Evolutionary conservation across 2,797 vertebrate species (phyloP), one percentile per base, ranked within the genome.

Genomic region (Cheirogaleus major): DNA sequence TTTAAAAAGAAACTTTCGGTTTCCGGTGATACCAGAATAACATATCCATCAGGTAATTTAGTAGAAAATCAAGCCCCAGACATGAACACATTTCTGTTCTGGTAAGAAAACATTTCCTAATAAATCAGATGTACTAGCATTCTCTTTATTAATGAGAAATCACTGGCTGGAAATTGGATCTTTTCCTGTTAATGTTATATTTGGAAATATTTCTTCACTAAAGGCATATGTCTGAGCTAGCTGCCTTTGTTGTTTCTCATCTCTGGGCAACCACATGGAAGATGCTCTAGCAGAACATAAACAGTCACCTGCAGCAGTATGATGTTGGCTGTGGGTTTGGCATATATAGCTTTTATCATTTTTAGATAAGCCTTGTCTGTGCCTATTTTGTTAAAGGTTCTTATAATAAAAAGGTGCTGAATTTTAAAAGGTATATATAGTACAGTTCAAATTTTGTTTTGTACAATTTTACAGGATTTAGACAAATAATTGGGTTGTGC

Each of bases 81-180:
- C 91, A 81, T 0, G 41, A 52, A 65, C 83, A 72, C 90, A 97
- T 95, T 96, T 93, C 72, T 95, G 7, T 87, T 97, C 88, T 65
- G 69, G 75, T 87, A 86, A 97, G 92, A 72, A 98, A 93, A 88
- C 59, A 97, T 98, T 96, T 97, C 82, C 78, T 95, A 91, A 92
- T 98, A 98, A 98, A 97, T 98, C 96, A 97, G 82, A 88, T 92
- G n/a, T 92, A 52, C 76, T 96, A 95, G 96, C 95, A 95, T 85
- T 43, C 9, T 78, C 1, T n/a, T 63, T 90, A 78, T 96, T 98
- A 97, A 97, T 97, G 95, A 97, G 93, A 97, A 98, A 97, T 97
- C 96, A 95, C 87, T 93, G 92, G 83, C 59, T 0, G 0, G 1
- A 20, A 73, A 32, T 89, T 94, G 25, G 8, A 92, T 55, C 7